Evolutionary conservation across 1,140 invertebrate genomes (phyloP), one percentile per base, ranked within the genome.

Genomic region (Antheraea pernyi): DNA sequence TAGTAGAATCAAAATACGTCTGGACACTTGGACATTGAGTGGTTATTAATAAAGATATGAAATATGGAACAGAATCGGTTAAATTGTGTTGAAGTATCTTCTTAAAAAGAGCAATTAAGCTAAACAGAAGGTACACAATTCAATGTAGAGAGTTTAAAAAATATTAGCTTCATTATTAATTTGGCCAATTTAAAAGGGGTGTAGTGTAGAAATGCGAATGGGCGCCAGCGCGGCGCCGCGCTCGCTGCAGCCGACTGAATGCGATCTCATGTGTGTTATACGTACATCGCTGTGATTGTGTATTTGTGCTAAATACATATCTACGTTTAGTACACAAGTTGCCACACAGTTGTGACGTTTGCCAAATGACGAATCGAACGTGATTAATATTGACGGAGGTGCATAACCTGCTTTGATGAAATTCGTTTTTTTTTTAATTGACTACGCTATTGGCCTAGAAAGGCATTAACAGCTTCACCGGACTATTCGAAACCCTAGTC

Each of bases 161-260:
- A 4, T 30, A 30, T 30, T 4, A 2, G 4, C 22, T 1, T 30
- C 11, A 13, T 53, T 11, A 53, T 53, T 53, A 65, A n/a, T 18
- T 7, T 46, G n/a, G 63, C 58, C 70, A 83, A 75, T 82, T 58
- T 58, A 7, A 19, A 18, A 9, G 39, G 59, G n/a, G n/a, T 11
- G 22, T 19, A 81, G 36, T 80, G 78, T 76, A 85, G 80, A 76
- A 83, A 81, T 85, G 77, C 78, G 68, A 46, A 11, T 48, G 39
- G 72, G 72, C 67, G 67, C 67, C 71, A 67, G 30, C 16, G 18
- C 58, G 71, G 59, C 71, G 71, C 63, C 62, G 58, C 61, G 48
- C 30, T 39, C 70, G 70, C 61, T 59, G 46, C 66, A 46, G 62
- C 66, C 69, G 59, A 61, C 59, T 67, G 69, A 59, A 61, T 65